phyloP scores from a whole-genome alignment of 2,113 vertebrate genomes.

The Notothenia rossii region DNA sequence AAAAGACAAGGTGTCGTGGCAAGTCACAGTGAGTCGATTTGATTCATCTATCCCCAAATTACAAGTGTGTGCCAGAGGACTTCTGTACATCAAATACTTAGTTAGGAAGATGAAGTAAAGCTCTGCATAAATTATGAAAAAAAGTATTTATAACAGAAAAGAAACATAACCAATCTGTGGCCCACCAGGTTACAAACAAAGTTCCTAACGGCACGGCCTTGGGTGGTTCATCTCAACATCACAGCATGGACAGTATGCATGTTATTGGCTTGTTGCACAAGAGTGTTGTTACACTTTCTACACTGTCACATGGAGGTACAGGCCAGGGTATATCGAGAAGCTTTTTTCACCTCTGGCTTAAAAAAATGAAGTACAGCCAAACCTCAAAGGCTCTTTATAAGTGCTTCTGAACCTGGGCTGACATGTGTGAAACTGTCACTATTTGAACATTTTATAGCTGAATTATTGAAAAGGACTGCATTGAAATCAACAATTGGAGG shows the following conservation, averaged over 20 bases:
- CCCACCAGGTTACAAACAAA: background rate
- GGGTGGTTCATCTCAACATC: slow-evolving; percentile 1
- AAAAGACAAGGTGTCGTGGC: slow-evolving; percentile 5
- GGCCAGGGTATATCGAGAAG: slow-evolving; percentile 43
- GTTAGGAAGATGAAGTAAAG: background rate
- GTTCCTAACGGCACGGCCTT: background rate
- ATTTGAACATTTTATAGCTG: background rate
- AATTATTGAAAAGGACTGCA: background rate
- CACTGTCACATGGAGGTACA: slow-evolving; percentile 11
- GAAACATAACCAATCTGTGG: background rate
- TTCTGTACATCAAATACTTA: background rate
- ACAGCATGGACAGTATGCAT: background rate
- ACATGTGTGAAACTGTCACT: background rate
- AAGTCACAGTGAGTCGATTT: background rate
- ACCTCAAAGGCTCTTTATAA: slow-evolving; percentile 18
- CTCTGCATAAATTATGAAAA: background rate
- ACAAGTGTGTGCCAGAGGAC: background rate
- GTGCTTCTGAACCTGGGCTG: background rate
- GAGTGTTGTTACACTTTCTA: slow-evolving; percentile 4
- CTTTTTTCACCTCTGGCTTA: slow-evolving; percentile 35
- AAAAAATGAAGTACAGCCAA: slow-evolving; percentile 30
- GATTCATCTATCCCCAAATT: slow-evolving; percentile 5
- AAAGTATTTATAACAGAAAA: background rate
- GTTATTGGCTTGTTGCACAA: slow-evolving; percentile 32
- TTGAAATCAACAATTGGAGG: background rate